These are phyloP conservation scores for Drosophila affinis DNA, from an alignment of 2,888 invertebrate species.

Conservation along the genomic window DNA sequence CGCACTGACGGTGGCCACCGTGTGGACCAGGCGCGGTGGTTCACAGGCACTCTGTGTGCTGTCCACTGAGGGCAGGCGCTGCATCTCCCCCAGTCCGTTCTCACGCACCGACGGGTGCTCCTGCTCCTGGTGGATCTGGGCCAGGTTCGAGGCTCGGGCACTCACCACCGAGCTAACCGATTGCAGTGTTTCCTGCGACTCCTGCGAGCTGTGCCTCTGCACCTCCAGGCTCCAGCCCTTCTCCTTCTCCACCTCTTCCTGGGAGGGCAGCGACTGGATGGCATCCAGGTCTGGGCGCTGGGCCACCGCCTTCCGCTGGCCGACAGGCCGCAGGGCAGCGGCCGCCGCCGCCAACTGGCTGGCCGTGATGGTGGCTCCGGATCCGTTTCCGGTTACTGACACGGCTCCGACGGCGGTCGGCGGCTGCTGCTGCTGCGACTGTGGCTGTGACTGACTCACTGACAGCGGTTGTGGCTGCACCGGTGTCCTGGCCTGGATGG, in stretches of 20 bases:
- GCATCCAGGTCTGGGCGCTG: constrained; percentile 84
- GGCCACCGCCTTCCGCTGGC: constrained; percentile 53
- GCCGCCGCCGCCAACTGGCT: constrained; percentile 74
- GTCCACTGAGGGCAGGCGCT: constrained; percentile 76
- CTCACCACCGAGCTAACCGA: constrained; percentile 84
- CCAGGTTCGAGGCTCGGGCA: constrained; percentile 68
- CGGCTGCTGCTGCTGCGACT: constrained; percentile 32
- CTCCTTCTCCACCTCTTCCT: constrained; percentile 67
- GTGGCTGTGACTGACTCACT: constrained; percentile 22
- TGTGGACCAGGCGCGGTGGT: constrained; percentile 68
- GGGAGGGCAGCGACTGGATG: constrained; percentile 86
- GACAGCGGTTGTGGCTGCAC: constrained; percentile 36
- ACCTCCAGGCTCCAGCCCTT: constrained; percentile 82
- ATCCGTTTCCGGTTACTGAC: neutral
- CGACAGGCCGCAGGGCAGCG: constrained; percentile 69
- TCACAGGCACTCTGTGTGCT: constrained; percentile 75
- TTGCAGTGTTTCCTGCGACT: constrained; percentile 84
- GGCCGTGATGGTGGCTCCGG: constrained; percentile 71
- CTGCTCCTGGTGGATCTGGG: constrained; percentile 60
- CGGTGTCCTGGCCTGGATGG: constrained; percentile 46
- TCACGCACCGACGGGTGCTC: constrained; percentile 56
- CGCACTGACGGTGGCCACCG: constrained; percentile 77
- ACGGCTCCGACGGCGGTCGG: constrained; percentile 34
- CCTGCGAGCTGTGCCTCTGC: constrained; percentile 83
- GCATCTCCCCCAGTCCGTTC: constrained; percentile 78